phyloP scores from a whole-genome alignment of 2,888 invertebrate species.

The Calliopum simillimum region DNA sequence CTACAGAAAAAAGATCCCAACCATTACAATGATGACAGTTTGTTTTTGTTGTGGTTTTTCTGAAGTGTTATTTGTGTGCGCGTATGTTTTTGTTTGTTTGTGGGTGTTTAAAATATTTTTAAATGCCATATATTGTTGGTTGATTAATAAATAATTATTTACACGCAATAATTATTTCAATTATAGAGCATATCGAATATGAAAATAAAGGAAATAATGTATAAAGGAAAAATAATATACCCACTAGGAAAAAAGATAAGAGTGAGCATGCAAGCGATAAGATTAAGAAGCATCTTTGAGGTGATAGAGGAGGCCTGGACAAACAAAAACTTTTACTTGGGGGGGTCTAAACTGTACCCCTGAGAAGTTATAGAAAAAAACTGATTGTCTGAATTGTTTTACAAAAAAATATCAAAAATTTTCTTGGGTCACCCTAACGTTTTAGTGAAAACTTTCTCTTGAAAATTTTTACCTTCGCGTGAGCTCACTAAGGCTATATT shows the following conservation, averaged over 20 bases:
- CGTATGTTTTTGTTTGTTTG: background rate
- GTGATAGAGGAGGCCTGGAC: too few species aligned
- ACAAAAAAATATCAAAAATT: too few species aligned
- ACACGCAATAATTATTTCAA: background rate
- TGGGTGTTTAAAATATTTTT: slow-evolving; percentile 15
- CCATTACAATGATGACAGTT: background rate
- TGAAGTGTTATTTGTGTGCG: background rate
- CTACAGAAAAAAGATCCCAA: background rate
- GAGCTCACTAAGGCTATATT: too few species aligned
- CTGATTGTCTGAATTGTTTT: too few species aligned
- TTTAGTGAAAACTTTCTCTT: too few species aligned
- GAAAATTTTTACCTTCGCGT: too few species aligned
- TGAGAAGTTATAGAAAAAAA: too few species aligned
- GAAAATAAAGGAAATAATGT: background rate
- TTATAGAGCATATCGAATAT: background rate
- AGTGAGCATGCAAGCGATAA: too few species aligned
- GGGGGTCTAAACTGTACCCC: too few species aligned
- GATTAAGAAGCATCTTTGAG: too few species aligned
- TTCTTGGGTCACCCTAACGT: too few species aligned
- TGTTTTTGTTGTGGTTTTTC: background rate
- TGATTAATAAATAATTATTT: slow-evolving; percentile 60
- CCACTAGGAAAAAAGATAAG: background rate
- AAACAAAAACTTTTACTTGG: too few species aligned
- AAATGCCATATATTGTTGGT: slow-evolving; percentile 42
- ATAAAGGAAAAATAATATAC: background rate